These are phyloP conservation scores for Agonopterix subpropinquella DNA, from an alignment of 2,888 invertebrate genomes.

Conservation along the genomic window DNA sequence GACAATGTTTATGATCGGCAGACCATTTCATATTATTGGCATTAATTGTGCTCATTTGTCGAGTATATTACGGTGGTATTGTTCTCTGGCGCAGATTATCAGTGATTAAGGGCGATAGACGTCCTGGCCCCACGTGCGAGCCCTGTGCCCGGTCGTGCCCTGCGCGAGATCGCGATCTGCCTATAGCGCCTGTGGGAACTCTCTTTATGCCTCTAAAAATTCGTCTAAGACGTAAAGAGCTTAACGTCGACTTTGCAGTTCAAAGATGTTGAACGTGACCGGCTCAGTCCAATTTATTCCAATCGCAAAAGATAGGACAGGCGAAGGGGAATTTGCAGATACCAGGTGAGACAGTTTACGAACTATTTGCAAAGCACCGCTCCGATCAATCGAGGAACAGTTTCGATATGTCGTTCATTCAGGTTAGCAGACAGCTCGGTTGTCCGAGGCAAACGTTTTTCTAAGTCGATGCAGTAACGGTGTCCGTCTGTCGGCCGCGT, in stretches of 20 bases:
- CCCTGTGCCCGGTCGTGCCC: conserved; percentile 55
- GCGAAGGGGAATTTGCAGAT: conserved; percentile 21
- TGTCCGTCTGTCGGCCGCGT: conserved; percentile 63
- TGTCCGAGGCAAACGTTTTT: conserved; percentile 67
- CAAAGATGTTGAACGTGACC: conserved; percentile 22
- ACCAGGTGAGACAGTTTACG: conserved; percentile 36
- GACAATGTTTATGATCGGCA: conserved; percentile 18
- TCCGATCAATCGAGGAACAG: conserved; percentile 40
- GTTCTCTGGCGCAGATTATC: conserved; percentile 53
- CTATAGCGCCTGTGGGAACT: conserved; percentile 52
- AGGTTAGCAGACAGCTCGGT: conserved; percentile 33
- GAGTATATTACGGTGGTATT: conserved; percentile 45
- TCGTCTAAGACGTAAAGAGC: conserved; percentile 14
- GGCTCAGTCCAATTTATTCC: conserved; percentile 21
- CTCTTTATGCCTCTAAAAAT: conserved; percentile 6
- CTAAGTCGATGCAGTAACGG: conserved; percentile 71
- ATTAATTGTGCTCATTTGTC: conserved; percentile 59
- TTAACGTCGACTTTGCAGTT: conserved; percentile 9
- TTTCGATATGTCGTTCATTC: conserved; percentile 39
- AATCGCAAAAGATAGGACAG: conserved; percentile 16
- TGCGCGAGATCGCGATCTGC: conserved; percentile 48
- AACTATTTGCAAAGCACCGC: conserved; percentile 31
- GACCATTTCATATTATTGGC: conserved; percentile 36
- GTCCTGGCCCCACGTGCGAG: conserved; percentile 49
- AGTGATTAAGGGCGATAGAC: conserved; percentile 53